phyloP scores from a whole-genome alignment of 37 sponge, comb jelly and placozoan species.

The Crambe crambe region DNA sequence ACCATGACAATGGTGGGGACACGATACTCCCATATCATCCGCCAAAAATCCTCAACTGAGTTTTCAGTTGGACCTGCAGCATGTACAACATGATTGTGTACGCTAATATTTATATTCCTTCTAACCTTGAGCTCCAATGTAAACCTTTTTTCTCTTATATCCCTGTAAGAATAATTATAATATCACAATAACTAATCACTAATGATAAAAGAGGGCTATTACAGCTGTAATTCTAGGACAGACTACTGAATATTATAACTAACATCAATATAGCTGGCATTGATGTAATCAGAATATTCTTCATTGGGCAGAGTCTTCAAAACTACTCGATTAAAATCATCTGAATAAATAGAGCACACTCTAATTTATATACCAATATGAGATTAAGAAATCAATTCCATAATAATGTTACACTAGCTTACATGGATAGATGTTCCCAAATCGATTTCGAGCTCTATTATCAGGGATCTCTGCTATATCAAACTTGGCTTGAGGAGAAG shows the following conservation, averaged over 20 bases:
- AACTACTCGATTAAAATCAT: conserved; percentile 51
- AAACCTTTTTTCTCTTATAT: conserved; percentile 16
- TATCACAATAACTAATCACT: not conserved
- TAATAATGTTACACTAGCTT: conserved; percentile 13
- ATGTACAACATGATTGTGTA: not conserved
- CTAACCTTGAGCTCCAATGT: conserved; percentile 63
- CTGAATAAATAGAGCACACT: conserved; percentile 1
- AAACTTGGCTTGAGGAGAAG: conserved; percentile 23
- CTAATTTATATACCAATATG: not conserved
- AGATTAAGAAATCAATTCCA: too few species aligned
- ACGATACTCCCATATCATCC: conserved; percentile 69
- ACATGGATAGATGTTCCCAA: conserved; percentile 75
- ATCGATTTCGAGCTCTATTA: conserved; percentile 64
- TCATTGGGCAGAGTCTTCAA: conserved; percentile 3
- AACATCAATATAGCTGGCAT: conserved; percentile 49
- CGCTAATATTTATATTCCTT: not conserved
- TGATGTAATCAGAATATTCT: conserved; percentile 45
- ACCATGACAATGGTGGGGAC: conserved; percentile 61
- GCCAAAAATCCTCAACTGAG: conserved; percentile 62
- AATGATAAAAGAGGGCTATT: not conserved
- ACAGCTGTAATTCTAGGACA: too few species aligned
- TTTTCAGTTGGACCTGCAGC: conserved; percentile 38
- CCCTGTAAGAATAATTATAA: conserved; percentile 23
- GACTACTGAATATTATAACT: not conserved
- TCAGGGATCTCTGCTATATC: conserved; percentile 19